A percentile compares a stretch with the other conserved stretches of the same genome.
phyloP scores from a whole-genome alignment of 1,140 invertebrate genomes.

The Eriosoma lanigerum region DNA sequence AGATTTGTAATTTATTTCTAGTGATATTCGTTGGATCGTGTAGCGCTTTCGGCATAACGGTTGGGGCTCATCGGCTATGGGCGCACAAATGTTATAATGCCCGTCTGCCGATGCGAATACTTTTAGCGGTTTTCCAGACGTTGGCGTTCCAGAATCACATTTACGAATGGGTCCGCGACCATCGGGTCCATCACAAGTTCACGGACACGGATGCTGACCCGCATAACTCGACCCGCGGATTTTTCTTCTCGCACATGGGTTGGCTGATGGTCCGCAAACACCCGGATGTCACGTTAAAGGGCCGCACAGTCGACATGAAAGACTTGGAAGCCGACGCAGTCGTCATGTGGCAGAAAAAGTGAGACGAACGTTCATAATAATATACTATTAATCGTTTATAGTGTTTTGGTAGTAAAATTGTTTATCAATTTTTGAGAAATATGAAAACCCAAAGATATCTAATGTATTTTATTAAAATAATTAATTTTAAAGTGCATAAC shows the following conservation, averaged over 20 bases:
- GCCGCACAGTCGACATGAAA: constrained; percentile 76
- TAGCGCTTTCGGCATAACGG: constrained; percentile 74
- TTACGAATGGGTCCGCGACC: constrained; percentile 79
- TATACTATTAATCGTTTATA: too few relatives aligned
- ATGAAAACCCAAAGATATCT: too few relatives aligned
- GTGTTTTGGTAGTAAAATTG: too few relatives aligned
- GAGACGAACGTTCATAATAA: constrained; percentile 28
- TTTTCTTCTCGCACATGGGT: constrained; percentile 92
- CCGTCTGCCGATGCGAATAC: constrained; percentile 71
- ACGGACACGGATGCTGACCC: constrained; percentile 90
- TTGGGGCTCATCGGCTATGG: constrained; percentile 87
- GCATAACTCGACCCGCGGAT: constrained; percentile 70
- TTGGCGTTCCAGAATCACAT: constrained; percentile 77
- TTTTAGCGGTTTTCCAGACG: constrained; percentile 75
- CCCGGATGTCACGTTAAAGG: constrained; percentile 78
- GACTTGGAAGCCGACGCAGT: constrained; percentile 76
- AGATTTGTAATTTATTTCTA: too few relatives aligned
- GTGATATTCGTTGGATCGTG: neutral
- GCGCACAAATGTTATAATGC: constrained; percentile 86
- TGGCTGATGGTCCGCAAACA: constrained; percentile 88
- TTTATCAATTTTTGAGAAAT: too few relatives aligned
- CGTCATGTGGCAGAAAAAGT: constrained; percentile 68
- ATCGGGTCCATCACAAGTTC: constrained; percentile 89
- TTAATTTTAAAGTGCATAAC: too few relatives aligned
- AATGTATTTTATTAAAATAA: too few relatives aligned